Evolutionary conservation across 2,888 invertebrate species (phyloP).

Genomic region (Escarpia spicata): DNA sequence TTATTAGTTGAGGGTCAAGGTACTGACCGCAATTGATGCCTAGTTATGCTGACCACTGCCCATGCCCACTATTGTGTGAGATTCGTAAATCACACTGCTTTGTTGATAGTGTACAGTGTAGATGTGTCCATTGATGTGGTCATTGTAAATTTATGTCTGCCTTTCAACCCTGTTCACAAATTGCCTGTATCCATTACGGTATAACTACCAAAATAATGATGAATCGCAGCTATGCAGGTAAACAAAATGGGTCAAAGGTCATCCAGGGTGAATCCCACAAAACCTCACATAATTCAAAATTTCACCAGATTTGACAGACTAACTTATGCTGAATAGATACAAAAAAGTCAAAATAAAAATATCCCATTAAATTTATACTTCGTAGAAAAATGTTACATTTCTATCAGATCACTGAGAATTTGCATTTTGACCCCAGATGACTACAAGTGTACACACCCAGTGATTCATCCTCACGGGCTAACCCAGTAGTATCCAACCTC

Average conservation of each 20-base stretch:
- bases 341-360: not conserved
- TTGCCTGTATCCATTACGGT: not conserved
- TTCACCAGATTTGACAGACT: not conserved
- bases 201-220: not conserved
- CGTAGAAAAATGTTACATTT: not conserved
- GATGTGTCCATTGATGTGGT: not conserved
- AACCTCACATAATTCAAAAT: not conserved
- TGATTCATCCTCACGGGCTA: not conserved
- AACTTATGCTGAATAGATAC: not conserved
- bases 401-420: not conserved
- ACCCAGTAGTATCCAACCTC: not conserved
- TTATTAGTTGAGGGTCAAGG: not conserved
- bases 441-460: not conserved
- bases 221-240: not conserved
- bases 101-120: not conserved
- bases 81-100: not conserved
- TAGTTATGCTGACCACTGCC: not conserved
- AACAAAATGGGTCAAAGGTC: conserved; percentile 1
- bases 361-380: not conserved
- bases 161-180: not conserved
- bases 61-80: not conserved
- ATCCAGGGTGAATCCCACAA: not conserved
- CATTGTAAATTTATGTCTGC: not conserved
- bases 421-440: not conserved
- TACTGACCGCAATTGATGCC: not conserved